Evolutionary conservation across 1,140 invertebrate genomes (phyloP).

Genomic region (Atta texana): DNA sequence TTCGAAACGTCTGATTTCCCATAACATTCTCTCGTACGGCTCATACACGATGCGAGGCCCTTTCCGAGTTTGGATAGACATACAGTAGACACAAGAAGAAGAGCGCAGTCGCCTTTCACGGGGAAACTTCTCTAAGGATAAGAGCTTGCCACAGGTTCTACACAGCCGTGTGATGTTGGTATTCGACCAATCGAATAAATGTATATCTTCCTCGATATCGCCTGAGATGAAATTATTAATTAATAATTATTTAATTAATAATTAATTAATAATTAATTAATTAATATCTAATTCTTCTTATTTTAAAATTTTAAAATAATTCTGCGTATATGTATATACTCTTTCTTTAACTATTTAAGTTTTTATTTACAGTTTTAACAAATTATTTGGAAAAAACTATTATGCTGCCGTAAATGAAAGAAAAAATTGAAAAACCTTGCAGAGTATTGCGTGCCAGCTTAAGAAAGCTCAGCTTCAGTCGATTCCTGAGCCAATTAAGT

Average conservation of each 20-base stretch:
- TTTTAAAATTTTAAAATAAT: neutral
- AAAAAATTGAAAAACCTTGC: neutral
- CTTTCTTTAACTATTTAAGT: neutral
- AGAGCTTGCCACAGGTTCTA: constrained; percentile 66
- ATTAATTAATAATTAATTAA: too few species aligned
- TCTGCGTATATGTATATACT: neutral
- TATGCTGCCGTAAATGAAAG: neutral
- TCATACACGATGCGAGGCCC: constrained; percentile 73
- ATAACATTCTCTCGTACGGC: constrained; percentile 88
- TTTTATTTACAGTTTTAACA: neutral
- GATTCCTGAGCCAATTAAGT: constrained; percentile 87
- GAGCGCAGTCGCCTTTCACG: constrained; percentile 25
- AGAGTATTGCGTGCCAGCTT: constrained; percentile 69
- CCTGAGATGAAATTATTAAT: constrained; percentile 15
- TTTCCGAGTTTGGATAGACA: constrained; percentile 51
- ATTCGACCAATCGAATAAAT: neutral
- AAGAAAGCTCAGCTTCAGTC: constrained; percentile 80
- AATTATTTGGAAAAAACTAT: neutral
- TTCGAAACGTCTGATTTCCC: constrained; percentile 88
- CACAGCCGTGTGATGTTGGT: constrained; percentile 60
- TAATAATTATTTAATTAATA: too few species aligned
- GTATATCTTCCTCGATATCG: constrained; percentile 16
- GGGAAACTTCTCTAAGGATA: constrained; percentile 61
- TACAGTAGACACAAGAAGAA: constrained; percentile 72
- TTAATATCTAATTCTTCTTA: neutral